Percentiles rank a stretch among this genome's conserved stretches.
phyloP scores from a whole-genome alignment of 2,888 invertebrate species.

The Erebia aethiops region DNA sequence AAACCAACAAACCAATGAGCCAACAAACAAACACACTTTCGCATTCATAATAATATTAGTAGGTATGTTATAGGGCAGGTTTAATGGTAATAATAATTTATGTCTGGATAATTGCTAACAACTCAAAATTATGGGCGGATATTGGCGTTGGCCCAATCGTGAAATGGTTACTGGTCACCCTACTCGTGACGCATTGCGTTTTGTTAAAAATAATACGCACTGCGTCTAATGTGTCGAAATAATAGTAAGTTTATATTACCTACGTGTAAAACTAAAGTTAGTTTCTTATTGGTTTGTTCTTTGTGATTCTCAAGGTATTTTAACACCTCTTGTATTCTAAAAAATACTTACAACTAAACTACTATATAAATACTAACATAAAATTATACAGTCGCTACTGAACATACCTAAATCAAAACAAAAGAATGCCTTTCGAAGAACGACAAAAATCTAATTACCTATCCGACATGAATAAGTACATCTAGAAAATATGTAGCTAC shows the following conservation, averaged over 20 bases:
- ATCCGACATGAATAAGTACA: too few species aligned
- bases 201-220: conserved; percentile 6
- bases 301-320: too few species aligned
- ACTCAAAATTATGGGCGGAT: conserved; percentile 22
- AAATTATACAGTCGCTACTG: too few species aligned
- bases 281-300: background rate
- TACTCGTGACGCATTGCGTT: conserved; percentile 35
- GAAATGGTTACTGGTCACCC: conserved; percentile 5
- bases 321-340: too few species aligned
- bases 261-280: background rate
- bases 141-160: conserved; percentile 23
- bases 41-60: background rate
- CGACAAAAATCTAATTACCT: too few species aligned
- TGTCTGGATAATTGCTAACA: conserved; percentile 9
- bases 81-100: conserved; percentile 10
- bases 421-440: too few species aligned
- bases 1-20: too few species aligned
- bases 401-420: too few species aligned
- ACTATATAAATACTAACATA: too few species aligned
- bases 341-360: too few species aligned
- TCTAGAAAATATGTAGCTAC: too few species aligned
- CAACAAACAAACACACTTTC: background rate
- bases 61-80: background rate
- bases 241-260: background rate
- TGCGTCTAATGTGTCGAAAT: conserved; percentile 7